Evolutionary conservation across 2,888 invertebrate species (phyloP).

Genomic region (Mamestra brassicae): DNA sequence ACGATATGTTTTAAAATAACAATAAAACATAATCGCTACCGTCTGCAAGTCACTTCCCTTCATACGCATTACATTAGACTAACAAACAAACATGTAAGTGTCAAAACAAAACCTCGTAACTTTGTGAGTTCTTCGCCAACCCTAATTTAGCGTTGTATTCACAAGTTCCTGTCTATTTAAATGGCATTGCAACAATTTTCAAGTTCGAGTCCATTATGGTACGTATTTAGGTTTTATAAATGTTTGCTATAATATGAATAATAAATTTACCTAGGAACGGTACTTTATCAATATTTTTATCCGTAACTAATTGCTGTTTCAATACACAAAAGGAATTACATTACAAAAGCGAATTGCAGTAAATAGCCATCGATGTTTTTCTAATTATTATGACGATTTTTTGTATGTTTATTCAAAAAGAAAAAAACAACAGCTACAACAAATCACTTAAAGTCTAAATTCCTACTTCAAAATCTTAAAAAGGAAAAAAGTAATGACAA

Average conservation of each 20-base stretch:
- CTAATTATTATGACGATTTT: no score
- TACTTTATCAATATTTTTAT: not conserved
- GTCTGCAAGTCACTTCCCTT: no score
- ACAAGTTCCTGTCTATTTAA: slow-evolving; percentile 45
- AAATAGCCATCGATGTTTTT: not conserved
- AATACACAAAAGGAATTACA: not conserved
- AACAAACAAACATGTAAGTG: not conserved
- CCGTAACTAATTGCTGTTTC: not conserved
- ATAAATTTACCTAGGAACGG: no score
- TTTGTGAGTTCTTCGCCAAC: slow-evolving; percentile 23
- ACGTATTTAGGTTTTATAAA: not conserved
- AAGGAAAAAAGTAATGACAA: not conserved
- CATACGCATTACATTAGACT: no score
- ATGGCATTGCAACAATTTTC: slow-evolving; percentile 56
- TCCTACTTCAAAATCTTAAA: not conserved
- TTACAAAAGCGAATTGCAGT: not conserved
- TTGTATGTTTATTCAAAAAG: no score
- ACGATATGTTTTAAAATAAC: no score
- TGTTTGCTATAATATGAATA: not conserved
- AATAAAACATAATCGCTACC: no score
- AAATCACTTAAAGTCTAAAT: no score
- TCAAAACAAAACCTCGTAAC: not conserved
- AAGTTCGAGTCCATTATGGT: slow-evolving; percentile 13
- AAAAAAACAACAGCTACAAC: no score
- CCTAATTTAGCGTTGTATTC: slow-evolving; percentile 34